Evolutionary conservation across 2,888 invertebrate species (phyloP), one percentile per base, ranked within the genome.

Genomic region (Sussaba pulchella): DNA sequence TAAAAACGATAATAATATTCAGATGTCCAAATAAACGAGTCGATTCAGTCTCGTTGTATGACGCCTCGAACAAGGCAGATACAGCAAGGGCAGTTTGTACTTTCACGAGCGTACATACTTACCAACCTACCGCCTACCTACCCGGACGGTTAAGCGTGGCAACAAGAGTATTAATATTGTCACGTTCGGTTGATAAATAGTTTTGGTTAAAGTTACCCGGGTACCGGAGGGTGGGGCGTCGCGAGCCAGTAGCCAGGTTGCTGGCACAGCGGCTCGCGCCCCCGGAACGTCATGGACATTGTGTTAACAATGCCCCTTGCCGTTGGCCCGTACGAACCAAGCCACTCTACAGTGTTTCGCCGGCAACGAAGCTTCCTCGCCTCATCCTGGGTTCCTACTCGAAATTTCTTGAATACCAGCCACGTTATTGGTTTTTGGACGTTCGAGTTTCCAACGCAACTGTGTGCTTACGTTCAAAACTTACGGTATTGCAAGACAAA

Each of bases 151-250:
- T 57, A 64, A 74, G 36, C 36, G 64, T 70, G 19, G 54, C 26
- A 63, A 66, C 47, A 24, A 24, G 79, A 81, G 84, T 86, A 87
- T 86, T 87, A 87, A 85, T 85, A 86, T 85, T 84, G 85, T 84
- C 84, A 81, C 73, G 82, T 84, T 83, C 83, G 80, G 81, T 86
- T 86, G 86, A 87, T 85, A 85, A 87, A 88, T 87, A 87, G 87
- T 87, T 88, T 86, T 52, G 80, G 83, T 82, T 83, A 85, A 86
- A 85, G 83, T 84, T 83, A 75, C 78, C 75, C 76, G 81, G 2
- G 12, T 21, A 26, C 36, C n/a, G n/a, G 21, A 26, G 39, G 66
- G 10, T 31, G n/a, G n/a, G n/a, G n/a, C n/a, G n/a, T n/a, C n/a
- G 47, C 6, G 31, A 43, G 26, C 54, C 54, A 6, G 59, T 54